These are phyloP conservation scores for Sycophila texana DNA, from an alignment of 2,888 invertebrate species.

Conservation along the genomic window DNA sequence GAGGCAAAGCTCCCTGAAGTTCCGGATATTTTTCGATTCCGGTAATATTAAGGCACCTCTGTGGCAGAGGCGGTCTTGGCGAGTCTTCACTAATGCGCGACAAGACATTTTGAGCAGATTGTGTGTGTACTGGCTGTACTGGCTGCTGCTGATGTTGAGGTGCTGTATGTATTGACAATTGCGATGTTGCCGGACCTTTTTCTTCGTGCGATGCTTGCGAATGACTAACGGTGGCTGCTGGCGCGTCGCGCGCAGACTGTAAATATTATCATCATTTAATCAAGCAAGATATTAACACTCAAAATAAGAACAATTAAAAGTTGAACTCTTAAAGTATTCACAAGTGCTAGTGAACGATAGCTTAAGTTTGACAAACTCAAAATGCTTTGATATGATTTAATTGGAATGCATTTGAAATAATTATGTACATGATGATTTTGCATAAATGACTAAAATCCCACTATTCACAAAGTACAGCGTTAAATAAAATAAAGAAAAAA, in stretches of 20 bases:
- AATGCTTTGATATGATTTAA: too few relatives aligned
- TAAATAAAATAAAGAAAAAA: neutral
- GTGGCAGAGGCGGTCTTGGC: conserved; percentile 65
- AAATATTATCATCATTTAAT: conserved; percentile 17
- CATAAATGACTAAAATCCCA: too few relatives aligned
- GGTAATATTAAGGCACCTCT: conserved; percentile 85
- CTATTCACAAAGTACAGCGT: neutral
- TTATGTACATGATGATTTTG: too few relatives aligned
- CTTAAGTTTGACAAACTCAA: too few relatives aligned
- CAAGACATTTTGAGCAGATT: conserved; percentile 67
- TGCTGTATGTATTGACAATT: conserved; percentile 57
- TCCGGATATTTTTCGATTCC: conserved; percentile 88
- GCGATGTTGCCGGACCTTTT: conserved; percentile 61
- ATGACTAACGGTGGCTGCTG: conserved; percentile 56
- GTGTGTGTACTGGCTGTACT: conserved; percentile 64
- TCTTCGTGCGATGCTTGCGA: conserved; percentile 62
- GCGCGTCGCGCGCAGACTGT: conserved; percentile 68
- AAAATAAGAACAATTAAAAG: too few relatives aligned
- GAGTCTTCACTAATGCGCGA: conserved; percentile 79
- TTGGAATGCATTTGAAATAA: too few relatives aligned
- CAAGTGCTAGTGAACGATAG: too few relatives aligned
- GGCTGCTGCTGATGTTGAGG: neutral
- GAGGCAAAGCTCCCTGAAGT: conserved; percentile 81
- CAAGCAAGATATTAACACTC: too few relatives aligned
- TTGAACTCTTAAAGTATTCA: too few relatives aligned